Evolutionary conservation across 2,797 vertebrate genomes (phyloP).

Genomic region (Enteromius fasciolatus): DNA sequence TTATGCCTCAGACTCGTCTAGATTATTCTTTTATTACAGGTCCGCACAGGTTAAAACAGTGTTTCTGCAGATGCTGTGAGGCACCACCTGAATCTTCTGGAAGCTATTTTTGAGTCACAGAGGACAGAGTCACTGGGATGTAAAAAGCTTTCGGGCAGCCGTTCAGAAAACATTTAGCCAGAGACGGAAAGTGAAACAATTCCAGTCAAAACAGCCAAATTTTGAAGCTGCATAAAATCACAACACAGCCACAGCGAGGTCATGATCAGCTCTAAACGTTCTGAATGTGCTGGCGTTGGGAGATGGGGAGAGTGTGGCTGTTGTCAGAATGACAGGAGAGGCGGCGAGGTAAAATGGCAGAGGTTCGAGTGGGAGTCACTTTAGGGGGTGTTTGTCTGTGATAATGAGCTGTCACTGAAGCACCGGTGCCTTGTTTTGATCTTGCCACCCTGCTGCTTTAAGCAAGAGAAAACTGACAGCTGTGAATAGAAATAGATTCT

Average conservation of each 20-base stretch:
- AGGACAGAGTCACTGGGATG: constrained; percentile 37
- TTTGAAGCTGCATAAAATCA: constrained; percentile 21
- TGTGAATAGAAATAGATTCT: constrained; percentile 49
- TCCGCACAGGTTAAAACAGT: neutral
- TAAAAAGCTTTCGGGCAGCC: constrained; percentile 26
- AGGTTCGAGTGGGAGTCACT: constrained; percentile 48
- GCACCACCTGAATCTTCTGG: constrained; percentile 35
- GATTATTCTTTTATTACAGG: neutral
- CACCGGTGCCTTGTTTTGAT: constrained; percentile 53
- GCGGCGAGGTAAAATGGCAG: constrained; percentile 43
- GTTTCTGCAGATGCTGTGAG: constrained; percentile 32
- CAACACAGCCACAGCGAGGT: constrained; percentile 29
- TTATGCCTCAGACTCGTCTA: neutral
- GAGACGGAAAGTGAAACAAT: constrained; percentile 38
- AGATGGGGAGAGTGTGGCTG: constrained; percentile 15
- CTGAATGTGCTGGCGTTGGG: constrained; percentile 14
- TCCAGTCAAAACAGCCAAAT: constrained; percentile 46
- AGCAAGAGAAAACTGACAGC: constrained; percentile 57
- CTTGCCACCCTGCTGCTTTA: constrained; percentile 42
- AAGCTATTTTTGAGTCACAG: constrained; percentile 42
- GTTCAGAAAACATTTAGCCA: constrained; percentile 31
- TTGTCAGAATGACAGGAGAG: constrained; percentile 21
- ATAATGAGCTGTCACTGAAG: constrained; percentile 63
- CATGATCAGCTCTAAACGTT: constrained; percentile 29
- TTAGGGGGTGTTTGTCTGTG: constrained; percentile 55